Base-by-base conservation (phyloP, 1,140 invertebrate species). In the Drosophila lacertosa region DNA sequence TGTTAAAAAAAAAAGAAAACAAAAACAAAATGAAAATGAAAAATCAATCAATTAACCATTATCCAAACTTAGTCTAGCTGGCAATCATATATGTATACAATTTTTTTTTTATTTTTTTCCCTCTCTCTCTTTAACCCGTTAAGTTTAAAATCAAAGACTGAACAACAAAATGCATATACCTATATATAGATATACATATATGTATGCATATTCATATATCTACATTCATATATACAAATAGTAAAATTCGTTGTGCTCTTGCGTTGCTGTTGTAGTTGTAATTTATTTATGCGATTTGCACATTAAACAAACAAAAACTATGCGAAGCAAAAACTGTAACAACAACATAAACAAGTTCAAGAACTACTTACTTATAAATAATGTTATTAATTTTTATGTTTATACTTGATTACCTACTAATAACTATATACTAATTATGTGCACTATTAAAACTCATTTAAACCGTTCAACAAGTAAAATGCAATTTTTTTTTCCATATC, bases 61-160 rank as follows among this genome's bases (percentile, higher is more conserved):
- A 59, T 45, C 55, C 45, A 67, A 67, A 50, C 37, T 44, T 59
- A 67, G 55, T 51, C 39, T 45, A 63, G 48, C 24, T 63, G 35
- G 16, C 47, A 50, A 50, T 29, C 45, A 50, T 45, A 33, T 42
- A 45, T 62, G 26, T 32, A 37, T 64, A 44, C 10, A 6, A 16
- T 33, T 54, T 74, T 74, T 78, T 71, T 77, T 77, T 55, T 24
- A 18, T 65, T 78, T 63, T 58, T 62, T 53, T 58, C 51, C 53
- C 55, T 66, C 51, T 58, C 44, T 77, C 66, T 39, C 44, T 65
- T 77, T 82, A 81, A 82, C 64, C 74, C 78, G 55, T 82, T 81
- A 81, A 66, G 69, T 77, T 80, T 81, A 81, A 77, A 81, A 74
- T 69, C 79, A 82, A 81, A 81, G 78, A 81, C 78, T 81, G 78